Percentiles rank a stretch among this genome's conserved stretches.
These are phyloP conservation scores for Rhea pennata DNA, from an alignment of 2,113 vertebrate genomes.

Conservation along the genomic window DNA sequence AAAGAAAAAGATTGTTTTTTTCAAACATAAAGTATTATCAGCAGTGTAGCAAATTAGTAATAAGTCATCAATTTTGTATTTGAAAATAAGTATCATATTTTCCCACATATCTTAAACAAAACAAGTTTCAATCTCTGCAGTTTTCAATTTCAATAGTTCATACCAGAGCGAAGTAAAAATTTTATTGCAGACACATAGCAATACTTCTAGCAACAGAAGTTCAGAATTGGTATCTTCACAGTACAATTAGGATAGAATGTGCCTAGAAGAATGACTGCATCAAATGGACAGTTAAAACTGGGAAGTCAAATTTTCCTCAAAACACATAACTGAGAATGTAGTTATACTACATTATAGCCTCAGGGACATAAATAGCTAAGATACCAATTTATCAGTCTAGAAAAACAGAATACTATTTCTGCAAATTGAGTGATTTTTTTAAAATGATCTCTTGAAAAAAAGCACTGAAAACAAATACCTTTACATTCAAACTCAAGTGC, in stretches of 20 bases:
- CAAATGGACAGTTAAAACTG: not conserved
- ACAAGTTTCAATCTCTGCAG: not conserved
- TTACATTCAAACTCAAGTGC: not conserved
- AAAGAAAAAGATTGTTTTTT: conserved; percentile 39
- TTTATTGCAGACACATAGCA: not conserved
- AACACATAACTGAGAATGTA: not conserved
- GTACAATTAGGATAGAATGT: not conserved
- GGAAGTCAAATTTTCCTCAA: not conserved
- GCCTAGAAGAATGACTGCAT: not conserved
- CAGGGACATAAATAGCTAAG: not conserved
- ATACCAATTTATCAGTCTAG: not conserved
- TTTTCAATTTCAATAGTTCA: not conserved
- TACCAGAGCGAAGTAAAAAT: not conserved
- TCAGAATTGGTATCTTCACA: not conserved
- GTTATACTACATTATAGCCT: not conserved
- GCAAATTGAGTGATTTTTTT: not conserved
- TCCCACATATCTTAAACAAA: not conserved
- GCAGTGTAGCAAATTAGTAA: not conserved
- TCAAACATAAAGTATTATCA: not conserved
- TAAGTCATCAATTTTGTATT: not conserved
- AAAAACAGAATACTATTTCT: not conserved
- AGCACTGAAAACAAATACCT: not conserved
- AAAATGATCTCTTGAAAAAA: not conserved
- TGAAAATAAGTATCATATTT: not conserved
- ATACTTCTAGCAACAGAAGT: not conserved